Base-by-base conservation (phyloP, 2,888 invertebrate species). In the Temnothorax unifasciatus region DNA sequence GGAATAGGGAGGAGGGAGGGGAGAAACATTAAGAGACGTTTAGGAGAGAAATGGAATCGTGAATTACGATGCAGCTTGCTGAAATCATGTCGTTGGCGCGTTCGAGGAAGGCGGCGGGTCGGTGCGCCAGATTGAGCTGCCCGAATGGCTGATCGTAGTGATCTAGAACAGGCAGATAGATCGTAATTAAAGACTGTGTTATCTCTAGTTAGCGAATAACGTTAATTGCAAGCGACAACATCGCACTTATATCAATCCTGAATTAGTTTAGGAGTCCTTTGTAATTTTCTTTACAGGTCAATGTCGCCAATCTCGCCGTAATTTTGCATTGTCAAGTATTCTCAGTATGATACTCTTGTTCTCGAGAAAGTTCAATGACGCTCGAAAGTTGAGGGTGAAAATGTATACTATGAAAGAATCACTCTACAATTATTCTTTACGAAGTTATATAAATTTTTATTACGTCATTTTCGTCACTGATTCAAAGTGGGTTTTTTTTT, bases 111-210 rank as follows among this genome's bases (percentile, higher is more conserved):
- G 90, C 41, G 92, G 86, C 41, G 91, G 87, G 74, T 93, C 93
- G 69, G 93, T 90, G 50, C 94, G 93, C 94, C 94, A 94, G 75
- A 92, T 82, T 66, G 93, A 91, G 82, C 89, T 93, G 57, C 94
- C 93, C 29, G 94, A 93, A 85, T 94, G 94, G 76, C 92, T 94
- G 90, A 94, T 94, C 83, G 94, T 94, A 83, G 94, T 92, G 74
- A 94, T 94, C 94, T 94, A 90, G 13, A 74, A 83, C n/a, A 90
- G 50, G 6, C 15, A 71, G 29, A 64, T 4, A 34, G 38, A 61
- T 5, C 34, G 18, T 57, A 47, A 59, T 81, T 71, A 81, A 73
- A 73, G 4, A 34, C 15, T 41, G 18, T 29, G 25, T 64, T 66
- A 29, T 52, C 8, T 52, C 0, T 6, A n/a, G n/a, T 68, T 77